Conservation (phyloP, 1,140 invertebrate species). For the Samia ricini region DNA sequence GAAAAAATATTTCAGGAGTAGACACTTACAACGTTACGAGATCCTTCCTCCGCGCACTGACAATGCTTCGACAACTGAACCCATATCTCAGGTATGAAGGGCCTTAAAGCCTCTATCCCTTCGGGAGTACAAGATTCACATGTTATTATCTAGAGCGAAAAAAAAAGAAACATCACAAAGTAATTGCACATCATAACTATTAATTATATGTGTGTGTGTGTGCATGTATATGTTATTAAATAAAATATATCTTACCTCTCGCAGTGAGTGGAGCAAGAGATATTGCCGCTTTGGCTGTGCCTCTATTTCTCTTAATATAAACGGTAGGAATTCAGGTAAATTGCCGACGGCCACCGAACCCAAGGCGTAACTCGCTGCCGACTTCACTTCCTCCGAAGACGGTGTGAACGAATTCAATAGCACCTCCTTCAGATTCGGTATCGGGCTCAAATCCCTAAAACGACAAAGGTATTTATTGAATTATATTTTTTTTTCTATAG, state of each 20-base stretch:
- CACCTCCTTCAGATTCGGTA: slow-evolving; percentile 84
- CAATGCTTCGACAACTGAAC: slow-evolving; percentile 94
- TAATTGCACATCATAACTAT: too few relatives aligned
- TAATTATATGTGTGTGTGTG: too few relatives aligned
- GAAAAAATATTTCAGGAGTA: too few relatives aligned
- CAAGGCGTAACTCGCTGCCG: slow-evolving; percentile 96
- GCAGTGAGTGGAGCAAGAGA: slow-evolving; percentile 96
- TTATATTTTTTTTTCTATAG: too few relatives aligned
- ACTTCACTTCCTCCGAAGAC: slow-evolving; percentile 93
- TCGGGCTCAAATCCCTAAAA: slow-evolving; percentile 90
- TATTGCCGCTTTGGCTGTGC: slow-evolving; percentile 96
- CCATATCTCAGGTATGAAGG: slow-evolving; percentile 94
- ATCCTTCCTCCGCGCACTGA: slow-evolving; percentile 97
- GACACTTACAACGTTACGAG: slow-evolving; percentile 91
- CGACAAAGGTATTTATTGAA: too few relatives aligned
- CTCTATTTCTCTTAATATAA: slow-evolving; percentile 96
- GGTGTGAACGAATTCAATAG: slow-evolving; percentile 88
- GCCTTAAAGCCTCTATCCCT: slow-evolving; percentile 88
- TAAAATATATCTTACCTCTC: slow-evolving; percentile 87
- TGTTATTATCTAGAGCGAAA: slow-evolving; percentile 85
- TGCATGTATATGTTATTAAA: background rate
- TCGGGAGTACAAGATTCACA: slow-evolving; percentile 88
- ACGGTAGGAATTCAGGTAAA: slow-evolving; percentile 94
- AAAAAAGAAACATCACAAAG: background rate
- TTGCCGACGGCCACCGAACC: slow-evolving; percentile 98